phyloP scores from a whole-genome alignment of 2,888 invertebrate genomes.

The Nebria brevicollis region DNA sequence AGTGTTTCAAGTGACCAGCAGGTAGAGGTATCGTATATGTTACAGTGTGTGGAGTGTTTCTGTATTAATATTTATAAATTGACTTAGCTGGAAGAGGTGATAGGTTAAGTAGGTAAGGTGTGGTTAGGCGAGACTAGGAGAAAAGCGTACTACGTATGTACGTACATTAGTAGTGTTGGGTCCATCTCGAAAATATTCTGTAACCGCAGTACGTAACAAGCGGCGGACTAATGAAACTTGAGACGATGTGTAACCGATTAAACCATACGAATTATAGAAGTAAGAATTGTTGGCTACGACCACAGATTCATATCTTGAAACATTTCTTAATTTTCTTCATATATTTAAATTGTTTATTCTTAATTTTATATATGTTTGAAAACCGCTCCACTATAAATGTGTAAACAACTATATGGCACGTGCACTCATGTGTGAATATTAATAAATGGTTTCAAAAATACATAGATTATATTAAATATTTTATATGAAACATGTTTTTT shows the following conservation, averaged over 20 bases:
- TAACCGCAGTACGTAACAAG: not conserved
- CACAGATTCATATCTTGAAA: not conserved
- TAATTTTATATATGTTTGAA: too few relatives aligned
- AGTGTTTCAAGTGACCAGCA: not conserved
- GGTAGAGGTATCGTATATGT: conserved; percentile 49
- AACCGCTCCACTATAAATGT: not conserved
- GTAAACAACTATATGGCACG: conserved; percentile 14
- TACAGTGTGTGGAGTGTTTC: conserved; percentile 57
- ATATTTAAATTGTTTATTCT: too few relatives aligned
- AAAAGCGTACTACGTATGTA: too few relatives aligned
- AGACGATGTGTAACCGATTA: not conserved
- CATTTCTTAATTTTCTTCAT: not conserved
- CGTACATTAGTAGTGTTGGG: not conserved
- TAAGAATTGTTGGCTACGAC: not conserved
- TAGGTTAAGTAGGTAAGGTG: conserved; percentile 62
- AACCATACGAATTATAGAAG: not conserved
- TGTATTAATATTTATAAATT: conserved; percentile 62
- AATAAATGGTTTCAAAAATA: not conserved
- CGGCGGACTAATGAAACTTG: not conserved
- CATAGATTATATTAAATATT: not conserved
- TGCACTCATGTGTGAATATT: not conserved
- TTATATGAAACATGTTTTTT: not conserved
- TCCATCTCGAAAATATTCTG: not conserved
- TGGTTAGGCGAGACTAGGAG: conserved; percentile 52
- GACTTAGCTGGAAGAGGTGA: conserved; percentile 60